Base-by-base conservation (phyloP, 2,888 invertebrate species). In the Hybos culiciformis region DNA sequence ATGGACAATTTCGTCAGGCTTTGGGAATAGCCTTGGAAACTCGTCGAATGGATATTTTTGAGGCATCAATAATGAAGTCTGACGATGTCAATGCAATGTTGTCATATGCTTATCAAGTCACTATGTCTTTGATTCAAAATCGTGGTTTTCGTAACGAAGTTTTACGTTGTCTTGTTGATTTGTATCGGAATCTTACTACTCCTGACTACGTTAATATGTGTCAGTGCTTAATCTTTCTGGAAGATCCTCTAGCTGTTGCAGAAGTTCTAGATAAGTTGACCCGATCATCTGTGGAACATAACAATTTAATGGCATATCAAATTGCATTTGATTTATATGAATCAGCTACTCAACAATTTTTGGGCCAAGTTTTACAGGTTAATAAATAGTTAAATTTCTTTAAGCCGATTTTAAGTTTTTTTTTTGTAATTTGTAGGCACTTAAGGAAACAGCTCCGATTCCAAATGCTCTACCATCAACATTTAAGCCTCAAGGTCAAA, bases 181-280 rank as follows among this genome's bases (percentile, higher is more conserved):
- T 98, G 2, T 98, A 97, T 64, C 75, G 86, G 51, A 84, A 85
- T 43, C 72, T 96, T 31, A 78, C 82, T 19, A 82, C 87, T 21
- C 93, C 97, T 0, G 97, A 98, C 65, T 97, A 93, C 65, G 94
- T 98, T 15, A 96, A 90, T 65, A 94, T 98, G 84, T 93, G 93
- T 57, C 91, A 97, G 69, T 97, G 96, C 63, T 75, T 96, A 45
- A 97, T 97, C 53, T 96, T 94, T 64, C 70, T 97, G 37, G 94
- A 97, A 62, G 93, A 96, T 67, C 87, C 94, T 1, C 68, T 84
- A 15, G 83, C 91, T 21, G 93, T 96, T 1, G 93, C 94, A 14
- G 85, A 91, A 65, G 83, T 96, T 47, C 71, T 97, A 7, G 92
- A 93, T 58, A 87, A 84, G 66, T 70, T 97, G 1, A 83, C 87